Percentiles rank a stretch among this genome's conserved stretches.
Conservation (phyloP, 1,140 invertebrate genomes). For the Zophobas atratus region DNA sequence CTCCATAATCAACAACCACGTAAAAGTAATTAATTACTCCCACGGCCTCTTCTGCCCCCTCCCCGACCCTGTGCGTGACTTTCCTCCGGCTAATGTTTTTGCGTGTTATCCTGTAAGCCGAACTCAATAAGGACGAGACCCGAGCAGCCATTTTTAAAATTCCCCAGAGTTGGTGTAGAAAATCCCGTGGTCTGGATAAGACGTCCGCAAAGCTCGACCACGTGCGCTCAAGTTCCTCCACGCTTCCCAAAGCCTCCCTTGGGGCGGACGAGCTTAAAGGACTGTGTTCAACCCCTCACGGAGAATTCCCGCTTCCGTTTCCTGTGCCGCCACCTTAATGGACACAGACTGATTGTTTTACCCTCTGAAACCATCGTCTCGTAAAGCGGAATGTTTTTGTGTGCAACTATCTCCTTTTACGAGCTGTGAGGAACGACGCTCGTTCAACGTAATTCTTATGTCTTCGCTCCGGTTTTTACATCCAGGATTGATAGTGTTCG, state of each 20-base stretch:
- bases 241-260: slow-evolving; percentile 36
- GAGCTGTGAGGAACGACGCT: slow-evolving; percentile 44
- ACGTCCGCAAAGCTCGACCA: slow-evolving; percentile 45
- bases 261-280: slow-evolving; percentile 50
- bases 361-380: slow-evolving; percentile 45
- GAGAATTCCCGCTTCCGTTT: slow-evolving; percentile 47
- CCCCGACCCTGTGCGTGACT: neutral
- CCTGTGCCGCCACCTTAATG: slow-evolving; percentile 50
- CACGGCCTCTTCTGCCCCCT: too few species aligned
- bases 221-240: slow-evolving; percentile 47
- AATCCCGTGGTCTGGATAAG: slow-evolving; percentile 47
- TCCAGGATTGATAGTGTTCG: neutral
- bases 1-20: neutral
- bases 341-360: slow-evolving; percentile 55
- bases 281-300: slow-evolving; percentile 46
- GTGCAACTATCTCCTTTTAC: slow-evolving; percentile 34
- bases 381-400: slow-evolving; percentile 53
- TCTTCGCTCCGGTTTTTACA: slow-evolving; percentile 22
- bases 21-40: too few species aligned
- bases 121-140: slow-evolving; percentile 39
- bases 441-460: slow-evolving; percentile 33
- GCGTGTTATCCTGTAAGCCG: slow-evolving; percentile 33
- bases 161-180: slow-evolving; percentile 21
- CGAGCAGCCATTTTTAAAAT: slow-evolving; percentile 42
- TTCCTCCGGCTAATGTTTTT: slow-evolving; percentile 27